These are phyloP conservation scores for Neuroscelio doddi DNA, from an alignment of 2,888 invertebrate genomes.

Conservation along the genomic window DNA sequence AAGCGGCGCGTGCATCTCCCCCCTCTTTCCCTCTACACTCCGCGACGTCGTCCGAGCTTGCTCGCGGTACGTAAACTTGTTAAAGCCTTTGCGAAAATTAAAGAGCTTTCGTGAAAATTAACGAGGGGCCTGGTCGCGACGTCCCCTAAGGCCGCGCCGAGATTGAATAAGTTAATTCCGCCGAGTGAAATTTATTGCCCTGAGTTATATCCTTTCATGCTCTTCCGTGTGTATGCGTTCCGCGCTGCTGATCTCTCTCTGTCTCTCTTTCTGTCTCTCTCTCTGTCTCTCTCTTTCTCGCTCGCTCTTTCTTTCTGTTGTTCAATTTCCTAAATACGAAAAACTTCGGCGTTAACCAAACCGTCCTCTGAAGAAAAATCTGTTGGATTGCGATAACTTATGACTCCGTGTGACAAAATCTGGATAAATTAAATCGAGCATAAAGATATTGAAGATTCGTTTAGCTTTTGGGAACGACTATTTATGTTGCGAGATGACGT, in stretches of 20 bases:
- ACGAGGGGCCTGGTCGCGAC: slow-evolving; percentile 48
- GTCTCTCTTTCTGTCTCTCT: slow-evolving; percentile 22
- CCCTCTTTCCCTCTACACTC: slow-evolving; percentile 45
- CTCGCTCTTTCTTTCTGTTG: slow-evolving; percentile 42
- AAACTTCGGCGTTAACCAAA: slow-evolving; percentile 47
- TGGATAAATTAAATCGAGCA: too few relatives aligned
- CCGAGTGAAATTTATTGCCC: slow-evolving; percentile 47
- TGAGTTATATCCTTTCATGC: slow-evolving; percentile 42
- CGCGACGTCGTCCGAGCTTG: background rate
- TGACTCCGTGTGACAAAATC: too few relatives aligned
- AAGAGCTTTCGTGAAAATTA: slow-evolving; percentile 60
- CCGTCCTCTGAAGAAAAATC: slow-evolving; percentile 44
- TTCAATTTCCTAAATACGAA: slow-evolving; percentile 41
- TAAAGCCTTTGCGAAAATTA: slow-evolving; percentile 62
- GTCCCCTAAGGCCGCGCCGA: slow-evolving; percentile 46
- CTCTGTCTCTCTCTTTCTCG: slow-evolving; percentile 40
- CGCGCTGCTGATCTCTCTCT: slow-evolving; percentile 25
- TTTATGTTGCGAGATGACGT: too few relatives aligned
- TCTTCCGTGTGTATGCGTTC: slow-evolving; percentile 33
- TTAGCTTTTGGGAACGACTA: too few relatives aligned
- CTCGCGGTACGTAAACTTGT: slow-evolving; percentile 54
- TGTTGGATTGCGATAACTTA: slow-evolving; percentile 43
- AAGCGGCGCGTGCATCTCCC: slow-evolving; percentile 57
- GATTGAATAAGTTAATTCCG: slow-evolving; percentile 51
- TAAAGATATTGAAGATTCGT: too few relatives aligned